phyloP scores from a whole-genome alignment of 2,113 vertebrate genomes.

The Nymphicus hollandicus region DNA sequence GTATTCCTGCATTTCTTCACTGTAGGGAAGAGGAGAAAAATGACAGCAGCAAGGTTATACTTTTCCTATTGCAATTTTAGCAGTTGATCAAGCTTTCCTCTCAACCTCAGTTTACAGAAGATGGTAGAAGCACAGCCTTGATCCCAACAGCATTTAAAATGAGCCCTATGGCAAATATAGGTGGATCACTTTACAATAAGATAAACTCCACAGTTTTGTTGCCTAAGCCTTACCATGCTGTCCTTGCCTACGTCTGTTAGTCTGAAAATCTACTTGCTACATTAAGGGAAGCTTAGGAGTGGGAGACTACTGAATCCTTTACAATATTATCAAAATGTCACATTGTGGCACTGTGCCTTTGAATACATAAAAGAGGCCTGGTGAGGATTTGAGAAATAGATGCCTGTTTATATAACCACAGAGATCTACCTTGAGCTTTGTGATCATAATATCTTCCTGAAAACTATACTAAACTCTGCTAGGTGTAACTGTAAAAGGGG shows the following conservation, averaged over 20 bases:
- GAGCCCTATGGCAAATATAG: background rate
- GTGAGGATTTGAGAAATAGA: background rate
- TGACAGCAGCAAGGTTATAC: background rate
- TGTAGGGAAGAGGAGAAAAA: background rate
- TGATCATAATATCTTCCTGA: background rate
- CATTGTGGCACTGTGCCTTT: background rate
- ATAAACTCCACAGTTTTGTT: background rate
- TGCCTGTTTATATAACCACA: background rate
- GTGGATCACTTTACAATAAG: background rate
- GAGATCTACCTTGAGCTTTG: background rate
- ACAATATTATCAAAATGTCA: background rate
- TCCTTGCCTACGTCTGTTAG: background rate
- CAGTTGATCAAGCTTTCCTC: background rate
- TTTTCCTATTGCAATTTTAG: background rate
- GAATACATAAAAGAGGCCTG: background rate
- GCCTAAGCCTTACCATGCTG: background rate
- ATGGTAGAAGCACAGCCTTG: background rate
- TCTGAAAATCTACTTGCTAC: background rate
- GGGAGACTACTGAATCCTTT: background rate
- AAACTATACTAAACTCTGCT: background rate
- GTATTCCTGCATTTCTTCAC: background rate
- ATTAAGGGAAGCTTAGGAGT: background rate
- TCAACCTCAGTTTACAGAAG: background rate
- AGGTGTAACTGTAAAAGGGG: background rate
- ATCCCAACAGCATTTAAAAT: background rate